These are phyloP conservation scores for Macrobrachium nipponense DNA, from an alignment of 1,140 invertebrate genomes.

Conservation along the genomic window DNA sequence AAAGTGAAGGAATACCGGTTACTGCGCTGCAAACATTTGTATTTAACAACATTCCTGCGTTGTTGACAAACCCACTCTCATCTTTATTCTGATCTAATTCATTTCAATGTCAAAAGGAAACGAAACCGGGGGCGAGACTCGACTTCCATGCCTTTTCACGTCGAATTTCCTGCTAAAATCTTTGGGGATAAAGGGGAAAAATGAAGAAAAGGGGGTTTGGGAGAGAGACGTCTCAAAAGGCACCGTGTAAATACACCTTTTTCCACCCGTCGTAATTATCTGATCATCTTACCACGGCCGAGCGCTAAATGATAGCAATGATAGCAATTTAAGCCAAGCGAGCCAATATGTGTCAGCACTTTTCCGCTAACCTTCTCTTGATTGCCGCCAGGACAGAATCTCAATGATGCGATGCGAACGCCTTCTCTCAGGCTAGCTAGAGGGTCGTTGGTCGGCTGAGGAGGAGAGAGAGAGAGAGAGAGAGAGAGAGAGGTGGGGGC, in stretches of 20 bases:
- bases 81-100: no score
- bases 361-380: slow-evolving; percentile 50
- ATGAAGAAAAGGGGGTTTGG: not conserved
- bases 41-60: no score
- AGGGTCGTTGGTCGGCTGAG: not conserved
- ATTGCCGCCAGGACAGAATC: slow-evolving; percentile 36
- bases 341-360: slow-evolving; percentile 51
- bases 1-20: no score
- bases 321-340: slow-evolving; percentile 36
- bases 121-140: no score
- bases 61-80: no score
- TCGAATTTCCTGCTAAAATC: no score
- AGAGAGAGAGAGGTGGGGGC: no score
- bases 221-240: not conserved
- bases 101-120: no score
- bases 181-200: not conserved
- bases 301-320: slow-evolving; percentile 48
- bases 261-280: slow-evolving; percentile 3
- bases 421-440: not conserved
- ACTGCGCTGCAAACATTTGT: no score
- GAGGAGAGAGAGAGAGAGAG: no score
- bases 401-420: slow-evolving; percentile 45
- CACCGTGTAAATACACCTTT: not conserved
- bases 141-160: no score
- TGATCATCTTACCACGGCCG: slow-evolving; percentile 14